Base-by-base conservation (phyloP, 2,113 vertebrate genomes). In the Oryzias melastigma region DNA sequence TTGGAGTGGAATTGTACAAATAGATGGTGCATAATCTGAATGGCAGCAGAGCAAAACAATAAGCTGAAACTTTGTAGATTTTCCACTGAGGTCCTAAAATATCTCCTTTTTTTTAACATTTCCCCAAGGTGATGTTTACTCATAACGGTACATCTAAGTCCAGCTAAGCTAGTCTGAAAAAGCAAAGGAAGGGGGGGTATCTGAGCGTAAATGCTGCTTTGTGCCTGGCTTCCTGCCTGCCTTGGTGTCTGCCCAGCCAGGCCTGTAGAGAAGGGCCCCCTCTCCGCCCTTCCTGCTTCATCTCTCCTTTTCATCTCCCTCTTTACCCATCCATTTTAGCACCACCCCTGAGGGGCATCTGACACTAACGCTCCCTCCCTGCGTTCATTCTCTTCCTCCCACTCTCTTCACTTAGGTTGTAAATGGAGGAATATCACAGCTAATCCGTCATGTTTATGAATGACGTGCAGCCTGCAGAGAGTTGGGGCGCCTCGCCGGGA, bases 401-500 rank as follows among this genome's bases (percentile, higher is more conserved):
- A 65, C 76, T 85, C 68, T 58, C 61, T 65, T 71, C 67, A 75
- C 89, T 90, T 90, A 81, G 87, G 90, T 86, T 78, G 73, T 92
- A 93, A 92, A 92, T 90, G 89, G 87, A 90, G 83, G 87, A 92
- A 92, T 91, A 91, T 84, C 87, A 88, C 90, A 89, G 91, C 82
- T 89, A 90, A 94, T 94, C 91, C 77, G 93, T 95, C 93, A 94
- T 92, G 84, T 89, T 94, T 95, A 93, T 93, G 92, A 95, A 95
- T 93, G 93, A 93, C 92, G 88, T 75, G 86, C 85, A 88, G 87
- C 65, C 93, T 92, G 89, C 45, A 58, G 75, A 85, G 79, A 81
- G 78, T 64, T 45, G 75, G 48, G 65, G 75, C 57, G 70, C 69
- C 68, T 73, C 60, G 71, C 81, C 80, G 85, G 70, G 70, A 78